A percentile compares a stretch with the other conserved stretches of the same genome.
Conservation (phyloP, 2,888 invertebrate species). For the Byasa hedistus region DNA sequence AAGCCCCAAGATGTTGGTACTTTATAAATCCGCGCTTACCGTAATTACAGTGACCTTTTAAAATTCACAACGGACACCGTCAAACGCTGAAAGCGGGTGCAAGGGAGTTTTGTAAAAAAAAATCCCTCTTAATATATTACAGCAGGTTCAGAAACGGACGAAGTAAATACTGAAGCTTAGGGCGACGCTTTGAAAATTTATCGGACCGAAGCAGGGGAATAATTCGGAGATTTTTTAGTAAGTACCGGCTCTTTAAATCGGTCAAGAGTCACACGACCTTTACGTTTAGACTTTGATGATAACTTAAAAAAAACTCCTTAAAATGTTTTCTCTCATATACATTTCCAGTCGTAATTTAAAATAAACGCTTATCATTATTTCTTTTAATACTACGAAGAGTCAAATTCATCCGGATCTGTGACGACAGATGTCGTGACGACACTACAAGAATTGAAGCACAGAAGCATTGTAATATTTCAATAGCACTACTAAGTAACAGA, state of each 20-base stretch:
- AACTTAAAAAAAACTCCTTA: neutral
- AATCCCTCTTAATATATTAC: conserved; percentile 60
- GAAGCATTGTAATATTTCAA: no score
- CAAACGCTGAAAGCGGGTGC: conserved; percentile 18
- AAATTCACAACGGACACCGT: conserved; percentile 32
- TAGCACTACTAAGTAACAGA: no score
- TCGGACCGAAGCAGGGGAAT: conserved; percentile 38
- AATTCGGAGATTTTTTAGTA: conserved; percentile 30
- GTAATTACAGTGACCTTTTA: conserved; percentile 39
- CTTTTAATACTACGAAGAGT: no score
- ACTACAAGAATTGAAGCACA: no score
- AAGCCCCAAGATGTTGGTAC: conserved; percentile 7
- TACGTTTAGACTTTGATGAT: neutral
- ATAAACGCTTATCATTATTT: no score
- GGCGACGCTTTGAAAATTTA: conserved; percentile 53
- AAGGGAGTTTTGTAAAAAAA: conserved; percentile 53
- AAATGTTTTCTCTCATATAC: neutral
- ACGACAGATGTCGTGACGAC: no score
- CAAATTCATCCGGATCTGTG: no score
- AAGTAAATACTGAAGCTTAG: conserved; percentile 53
- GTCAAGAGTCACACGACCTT: conserved; percentile 9
- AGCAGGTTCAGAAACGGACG: conserved; percentile 44
- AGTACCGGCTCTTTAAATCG: conserved; percentile 4
- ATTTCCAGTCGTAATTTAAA: neutral
- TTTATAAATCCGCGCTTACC: conserved; percentile 34